These are phyloP conservation scores for Colossoma macropomum DNA, from an alignment of 2,113 vertebrate genomes.

Conservation along the genomic window DNA sequence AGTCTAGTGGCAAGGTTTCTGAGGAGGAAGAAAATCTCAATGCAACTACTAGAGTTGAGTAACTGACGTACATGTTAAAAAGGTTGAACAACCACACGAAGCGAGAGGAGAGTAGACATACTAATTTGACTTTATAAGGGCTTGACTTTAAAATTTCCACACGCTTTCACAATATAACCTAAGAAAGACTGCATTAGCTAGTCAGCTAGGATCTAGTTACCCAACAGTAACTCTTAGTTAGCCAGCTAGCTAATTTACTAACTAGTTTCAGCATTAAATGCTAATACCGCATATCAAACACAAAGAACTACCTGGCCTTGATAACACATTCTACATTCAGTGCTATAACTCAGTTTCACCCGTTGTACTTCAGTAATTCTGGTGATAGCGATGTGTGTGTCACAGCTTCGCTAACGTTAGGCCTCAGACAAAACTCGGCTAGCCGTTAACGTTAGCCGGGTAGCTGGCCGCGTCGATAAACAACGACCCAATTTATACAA, in stretches of 20 bases:
- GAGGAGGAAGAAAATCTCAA: not conserved
- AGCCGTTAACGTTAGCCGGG: conserved; percentile 26
- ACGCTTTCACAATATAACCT: not conserved
- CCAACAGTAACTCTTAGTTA: not conserved
- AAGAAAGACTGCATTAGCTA: not conserved
- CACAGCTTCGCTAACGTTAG: conserved; percentile 57
- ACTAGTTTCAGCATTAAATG: not conserved
- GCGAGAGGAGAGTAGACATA: not conserved
- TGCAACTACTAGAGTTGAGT: not conserved
- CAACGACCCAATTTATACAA: conserved; percentile 53
- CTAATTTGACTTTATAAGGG: not conserved
- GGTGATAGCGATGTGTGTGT: conserved; percentile 18
- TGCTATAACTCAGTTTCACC: not conserved
- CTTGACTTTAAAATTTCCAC: not conserved
- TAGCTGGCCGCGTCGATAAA: conserved; percentile 59
- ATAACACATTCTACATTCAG: not conserved
- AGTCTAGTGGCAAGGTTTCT: not conserved
- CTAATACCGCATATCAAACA: too few species aligned
- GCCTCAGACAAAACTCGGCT: conserved; percentile 59
- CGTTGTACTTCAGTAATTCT: not conserved
- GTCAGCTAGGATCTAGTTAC: not conserved
- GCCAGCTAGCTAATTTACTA: not conserved
- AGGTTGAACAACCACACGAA: not conserved
- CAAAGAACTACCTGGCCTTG: too few species aligned
- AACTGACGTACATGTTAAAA: not conserved